A percentile compares a stretch with the other conserved stretches of the same genome.
These are phyloP conservation scores for Agrilus cyanescens DNA, from an alignment of 2,888 invertebrate species.

Conservation along the genomic window DNA sequence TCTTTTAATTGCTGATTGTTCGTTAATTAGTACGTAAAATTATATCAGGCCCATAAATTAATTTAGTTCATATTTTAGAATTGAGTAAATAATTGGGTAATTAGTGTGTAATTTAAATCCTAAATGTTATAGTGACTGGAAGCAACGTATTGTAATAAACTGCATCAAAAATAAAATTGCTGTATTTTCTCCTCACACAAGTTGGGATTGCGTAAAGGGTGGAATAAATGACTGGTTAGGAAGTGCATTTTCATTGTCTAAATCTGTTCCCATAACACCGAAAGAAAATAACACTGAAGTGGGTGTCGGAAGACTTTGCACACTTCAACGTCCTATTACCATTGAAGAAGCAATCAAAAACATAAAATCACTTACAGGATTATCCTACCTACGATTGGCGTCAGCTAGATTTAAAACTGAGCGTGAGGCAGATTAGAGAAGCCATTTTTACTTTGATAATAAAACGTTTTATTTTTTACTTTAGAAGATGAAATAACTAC, in stretches of 20 bases:
- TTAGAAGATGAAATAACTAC: slow-evolving; percentile 42
- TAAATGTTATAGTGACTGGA: slow-evolving; percentile 45
- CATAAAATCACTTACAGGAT: slow-evolving; percentile 58
- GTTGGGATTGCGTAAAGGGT: slow-evolving; percentile 70
- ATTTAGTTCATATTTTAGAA: background rate
- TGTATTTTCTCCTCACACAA: slow-evolving; percentile 87
- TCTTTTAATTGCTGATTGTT: too few relatives aligned
- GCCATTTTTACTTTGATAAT: background rate
- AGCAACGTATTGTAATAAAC: slow-evolving; percentile 67
- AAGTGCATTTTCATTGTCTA: slow-evolving; percentile 43
- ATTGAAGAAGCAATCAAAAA: slow-evolving; percentile 49
- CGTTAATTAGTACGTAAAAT: background rate
- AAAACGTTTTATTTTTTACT: slow-evolving; percentile 19
- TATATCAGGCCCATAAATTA: background rate
- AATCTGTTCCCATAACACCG: slow-evolving; percentile 32
- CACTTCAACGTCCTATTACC: slow-evolving; percentile 38
- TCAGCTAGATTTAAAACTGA: slow-evolving; percentile 37
- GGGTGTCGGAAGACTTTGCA: slow-evolving; percentile 46
- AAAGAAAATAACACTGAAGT: slow-evolving; percentile 33
- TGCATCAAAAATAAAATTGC: slow-evolving; percentile 78
- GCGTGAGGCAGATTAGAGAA: slow-evolving; percentile 25
- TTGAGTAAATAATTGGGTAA: background rate
- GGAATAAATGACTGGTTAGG: slow-evolving; percentile 94
- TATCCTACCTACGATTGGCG: slow-evolving; percentile 63
- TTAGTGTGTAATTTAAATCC: background rate